These are phyloP conservation scores for Cheiracanthium punctorium DNA, from an alignment of 2,888 invertebrate genomes.

Conservation along the genomic window DNA sequence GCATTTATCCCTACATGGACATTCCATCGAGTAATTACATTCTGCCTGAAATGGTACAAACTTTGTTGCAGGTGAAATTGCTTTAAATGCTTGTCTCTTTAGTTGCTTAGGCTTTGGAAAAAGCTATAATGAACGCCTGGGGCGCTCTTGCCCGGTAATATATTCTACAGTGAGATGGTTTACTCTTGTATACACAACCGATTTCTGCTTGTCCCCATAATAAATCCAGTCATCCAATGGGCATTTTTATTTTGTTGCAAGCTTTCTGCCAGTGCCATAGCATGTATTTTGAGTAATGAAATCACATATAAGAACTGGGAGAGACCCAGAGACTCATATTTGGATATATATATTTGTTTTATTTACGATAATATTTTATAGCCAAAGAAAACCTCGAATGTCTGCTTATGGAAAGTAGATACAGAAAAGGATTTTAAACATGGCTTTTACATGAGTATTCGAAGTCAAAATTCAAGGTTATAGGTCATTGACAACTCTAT, in stretches of 20 bases:
- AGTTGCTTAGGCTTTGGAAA: not conserved
- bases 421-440: too few relatives aligned
- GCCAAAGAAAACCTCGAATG: too few relatives aligned
- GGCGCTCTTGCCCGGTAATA: not conserved
- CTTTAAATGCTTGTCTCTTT: not conserved
- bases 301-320: too few relatives aligned
- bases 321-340: too few relatives aligned
- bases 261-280: too few relatives aligned
- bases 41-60: not conserved
- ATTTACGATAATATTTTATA: too few relatives aligned
- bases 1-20: not conserved
- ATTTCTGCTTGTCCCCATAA: not conserved
- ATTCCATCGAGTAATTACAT: constrained; percentile 1
- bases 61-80: constrained; percentile 13
- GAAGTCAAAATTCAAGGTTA: too few relatives aligned
- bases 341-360: too few relatives aligned
- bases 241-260: not conserved
- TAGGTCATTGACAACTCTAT: too few relatives aligned
- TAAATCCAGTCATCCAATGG: not conserved
- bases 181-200: not conserved
- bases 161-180: not conserved
- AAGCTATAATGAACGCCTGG: not conserved
- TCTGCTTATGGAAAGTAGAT: too few relatives aligned
- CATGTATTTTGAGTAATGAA: too few relatives aligned
- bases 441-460: too few relatives aligned